Base-by-base conservation (phyloP, 2,797 vertebrate genomes). In the Pteronotus mesoamericanus region DNA sequence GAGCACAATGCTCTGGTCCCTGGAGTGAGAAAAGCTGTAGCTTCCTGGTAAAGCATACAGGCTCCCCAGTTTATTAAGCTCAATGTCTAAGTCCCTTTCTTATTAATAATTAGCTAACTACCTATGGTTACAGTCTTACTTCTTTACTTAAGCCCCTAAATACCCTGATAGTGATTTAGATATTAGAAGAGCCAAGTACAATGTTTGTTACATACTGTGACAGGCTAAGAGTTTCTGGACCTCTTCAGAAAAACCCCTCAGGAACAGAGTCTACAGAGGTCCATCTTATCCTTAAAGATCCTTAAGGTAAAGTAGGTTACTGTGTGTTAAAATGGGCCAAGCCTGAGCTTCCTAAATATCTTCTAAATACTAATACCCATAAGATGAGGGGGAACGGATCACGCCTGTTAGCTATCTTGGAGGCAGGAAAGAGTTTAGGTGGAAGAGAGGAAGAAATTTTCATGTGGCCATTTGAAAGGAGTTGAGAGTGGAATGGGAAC, bases 191-290 rank as follows among this genome's bases (percentile, higher is more conserved):
- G 66, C 68, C 51, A 95, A 48, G 18, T 84, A 39, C 4, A 97
- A 69, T 22, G 57, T 79, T 86, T 88, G 22, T 88, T 82, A 82
- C 80, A 55, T 84, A 66, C 32, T 89, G 3, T 88, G 16, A 82
- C 26, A 82, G 34, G 10, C n/a, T 29, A 55, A 84, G 51, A 77
- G 32, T 89, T 94, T 93, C 80, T 75, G 39, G 39, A 72, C 26
- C 44, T 88, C 71, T 85, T 96, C 9, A 71, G 91, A 74, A 95
- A 95, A 96, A 61, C 77, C 8, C 39, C 16, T 72, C 61, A 96
- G 68, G 46, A 94, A 24, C 42, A 94, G 34, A 94, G 21, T 64
- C 55, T 92, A 32, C 39, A 96, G 11, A 91, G 32, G 29, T 85
- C 37, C 34, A 92, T 16, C 66, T 44, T 79, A 55, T 87, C 15